Evolutionary conservation across 2,888 invertebrate genomes (phyloP).

Genomic region (Clepsis dumicolana): DNA sequence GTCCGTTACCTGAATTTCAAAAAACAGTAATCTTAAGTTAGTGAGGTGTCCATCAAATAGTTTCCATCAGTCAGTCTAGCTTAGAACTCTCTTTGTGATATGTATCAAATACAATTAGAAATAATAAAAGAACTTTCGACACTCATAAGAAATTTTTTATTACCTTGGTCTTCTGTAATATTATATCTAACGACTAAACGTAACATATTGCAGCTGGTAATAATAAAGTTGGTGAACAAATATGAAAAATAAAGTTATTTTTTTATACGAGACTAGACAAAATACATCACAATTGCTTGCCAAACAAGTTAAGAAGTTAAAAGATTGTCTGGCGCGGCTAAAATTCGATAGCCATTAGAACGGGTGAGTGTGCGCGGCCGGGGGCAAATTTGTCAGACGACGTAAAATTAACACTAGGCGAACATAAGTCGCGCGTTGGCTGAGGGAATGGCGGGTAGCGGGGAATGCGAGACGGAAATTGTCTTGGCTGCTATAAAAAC

Average conservation of each 20-base stretch:
- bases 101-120: no score
- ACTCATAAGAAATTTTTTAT: neutral
- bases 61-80: no score
- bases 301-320: slow-evolving; percentile 53
- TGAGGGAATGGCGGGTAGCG: slow-evolving; percentile 12
- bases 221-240: neutral
- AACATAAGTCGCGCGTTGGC: slow-evolving; percentile 66
- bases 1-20: no score
- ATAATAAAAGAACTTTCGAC: no score
- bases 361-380: slow-evolving; percentile 54
- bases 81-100: no score
- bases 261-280: slow-evolving; percentile 16
- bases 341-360: slow-evolving; percentile 40
- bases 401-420: slow-evolving; percentile 78
- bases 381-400: slow-evolving; percentile 74
- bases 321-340: slow-evolving; percentile 52
- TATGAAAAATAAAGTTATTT: neutral
- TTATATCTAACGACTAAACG: neutral
- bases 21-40: no score
- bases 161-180: no score
- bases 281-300: slow-evolving; percentile 14
- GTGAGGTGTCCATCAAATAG: no score
- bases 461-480: neutral
- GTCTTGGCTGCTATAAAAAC: neutral
- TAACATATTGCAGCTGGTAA: neutral